phyloP scores from a whole-genome alignment of 2,797 vertebrate species.

The Phalloptychus januarius region DNA sequence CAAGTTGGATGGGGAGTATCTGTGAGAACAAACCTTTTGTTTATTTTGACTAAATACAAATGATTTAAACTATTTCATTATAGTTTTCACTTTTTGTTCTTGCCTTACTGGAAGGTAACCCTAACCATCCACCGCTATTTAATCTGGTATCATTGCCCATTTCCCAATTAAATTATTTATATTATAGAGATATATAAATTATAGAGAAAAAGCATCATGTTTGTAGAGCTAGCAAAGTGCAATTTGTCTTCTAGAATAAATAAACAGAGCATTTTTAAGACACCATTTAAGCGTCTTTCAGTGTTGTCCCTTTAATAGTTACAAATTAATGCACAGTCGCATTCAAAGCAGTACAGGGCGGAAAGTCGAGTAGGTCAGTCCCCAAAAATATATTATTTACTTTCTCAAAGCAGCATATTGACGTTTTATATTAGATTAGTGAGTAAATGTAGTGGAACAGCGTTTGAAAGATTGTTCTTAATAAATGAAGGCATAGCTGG shows the following conservation, averaged over 20 bases:
- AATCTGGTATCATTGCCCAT: not conserved
- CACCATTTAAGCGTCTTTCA: slow-evolving; percentile 52
- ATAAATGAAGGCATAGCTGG: slow-evolving; percentile 57
- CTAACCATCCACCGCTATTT: no score
- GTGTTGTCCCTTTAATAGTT: slow-evolving; percentile 43
- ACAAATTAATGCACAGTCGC: slow-evolving; percentile 42
- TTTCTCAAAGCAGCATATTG: slow-evolving; percentile 61
- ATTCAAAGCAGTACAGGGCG: slow-evolving; percentile 29
- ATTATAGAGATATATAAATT: no score
- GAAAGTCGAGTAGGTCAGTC: slow-evolving; percentile 39
- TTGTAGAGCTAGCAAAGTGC: slow-evolving; percentile 42
- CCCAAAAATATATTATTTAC: slow-evolving; percentile 60
- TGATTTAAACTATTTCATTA: not conserved
- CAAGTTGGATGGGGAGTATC: not conserved
- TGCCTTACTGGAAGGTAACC: not conserved
- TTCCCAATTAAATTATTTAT: slow-evolving; percentile 57
- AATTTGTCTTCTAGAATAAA: slow-evolving; percentile 68
- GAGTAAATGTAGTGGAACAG: slow-evolving; percentile 60
- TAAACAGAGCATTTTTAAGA: slow-evolving; percentile 59
- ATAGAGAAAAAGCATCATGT: slow-evolving; percentile 35
- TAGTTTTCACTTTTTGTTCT: not conserved
- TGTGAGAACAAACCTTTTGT: not conserved
- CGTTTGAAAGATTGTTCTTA: slow-evolving; percentile 50
- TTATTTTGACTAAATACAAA: not conserved
- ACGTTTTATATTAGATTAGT: slow-evolving; percentile 72